Percentiles rank a stretch among this genome's conserved stretches.
Conservation (phyloP, 2,888 invertebrate genomes). For the Oligia fasciuncula region DNA sequence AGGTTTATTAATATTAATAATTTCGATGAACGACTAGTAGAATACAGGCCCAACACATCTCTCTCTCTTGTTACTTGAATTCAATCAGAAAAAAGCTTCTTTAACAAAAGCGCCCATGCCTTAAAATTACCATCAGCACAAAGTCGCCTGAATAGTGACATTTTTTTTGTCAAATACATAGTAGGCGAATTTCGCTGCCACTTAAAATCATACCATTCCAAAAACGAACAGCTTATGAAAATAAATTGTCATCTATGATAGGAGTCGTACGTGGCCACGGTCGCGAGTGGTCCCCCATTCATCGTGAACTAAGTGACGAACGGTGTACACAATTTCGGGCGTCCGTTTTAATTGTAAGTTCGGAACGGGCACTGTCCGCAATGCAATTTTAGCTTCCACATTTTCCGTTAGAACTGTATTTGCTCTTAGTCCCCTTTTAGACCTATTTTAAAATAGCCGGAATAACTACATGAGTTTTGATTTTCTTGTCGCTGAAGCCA, state of each 20-base stretch:
- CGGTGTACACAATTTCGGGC: constrained; percentile 89
- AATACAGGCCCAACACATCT: not conserved
- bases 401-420: constrained; percentile 72
- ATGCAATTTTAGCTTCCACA: constrained; percentile 84
- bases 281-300: constrained; percentile 52
- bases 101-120: no score
- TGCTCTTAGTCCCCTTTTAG: constrained; percentile 59
- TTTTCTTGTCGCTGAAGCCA: not conserved
- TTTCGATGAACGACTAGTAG: not conserved
- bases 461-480: constrained; percentile 36
- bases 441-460: constrained; percentile 46
- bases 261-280: constrained; percentile 17
- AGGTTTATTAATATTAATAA: not conserved
- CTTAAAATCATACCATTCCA: constrained; percentile 1
- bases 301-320: constrained; percentile 86
- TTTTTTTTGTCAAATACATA: not conserved
- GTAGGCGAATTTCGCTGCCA: not conserved
- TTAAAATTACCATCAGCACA: not conserved
- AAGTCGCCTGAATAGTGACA: not conserved
- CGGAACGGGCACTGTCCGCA: constrained; percentile 76
- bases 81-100: not conserved
- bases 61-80: constrained; percentile 5
- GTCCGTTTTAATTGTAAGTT: constrained; percentile 90
- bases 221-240: constrained; percentile 36
- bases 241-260: constrained; percentile 49